Base-by-base conservation (phyloP, 2,113 vertebrate species). In the Nothobranchius kuhntae region DNA sequence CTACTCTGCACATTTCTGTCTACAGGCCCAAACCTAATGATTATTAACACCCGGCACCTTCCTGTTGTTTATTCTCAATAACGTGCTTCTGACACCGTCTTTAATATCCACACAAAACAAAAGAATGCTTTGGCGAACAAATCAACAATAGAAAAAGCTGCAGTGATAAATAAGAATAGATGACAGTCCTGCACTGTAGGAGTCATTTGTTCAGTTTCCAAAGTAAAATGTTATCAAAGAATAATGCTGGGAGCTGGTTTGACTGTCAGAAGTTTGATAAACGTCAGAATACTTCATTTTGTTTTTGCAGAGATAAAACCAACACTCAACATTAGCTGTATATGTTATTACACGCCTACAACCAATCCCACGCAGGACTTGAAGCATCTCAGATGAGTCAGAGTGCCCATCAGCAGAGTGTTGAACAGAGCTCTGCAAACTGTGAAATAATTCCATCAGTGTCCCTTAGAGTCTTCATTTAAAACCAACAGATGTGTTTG, bases 341-440 rank as follows among this genome's bases (percentile, higher is more conserved):
- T 53, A n/a, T 62, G 14, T 62, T 56, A 54, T 65, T 68, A 45
- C 47, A 77, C 53, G 13, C 66, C 62, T 24, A 55, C 62, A 60
- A 12, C 30, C 10, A 63, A 26, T 67, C 71, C 71, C 46, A 73
- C 62, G 15, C 35, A 40, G n/a, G 53, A 65, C 47, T 47, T 17
- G 17, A 53, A 9, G 30, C 56, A 1, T 64, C 35, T 6, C 50
- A 51, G 56, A 75, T 78, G 68, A 79, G 64, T 83, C 65, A 78
- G 12, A 46, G 47, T 53, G 35, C 21, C 66, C 1, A 1, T 59
- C 47, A 45, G 47, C 56, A 61, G 65, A 36, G 38, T 30, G 47
- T 11, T 44, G 42, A 66, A 59, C 61, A 21, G 17, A 1, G 14
- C 13, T 59, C 11, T 50, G 36, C 47, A 68, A 75, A 78, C 63